Evolutionary conservation across 1,140 invertebrate species (phyloP), one percentile per base, ranked within the genome.

Genomic region (Platyscapa corneri): DNA sequence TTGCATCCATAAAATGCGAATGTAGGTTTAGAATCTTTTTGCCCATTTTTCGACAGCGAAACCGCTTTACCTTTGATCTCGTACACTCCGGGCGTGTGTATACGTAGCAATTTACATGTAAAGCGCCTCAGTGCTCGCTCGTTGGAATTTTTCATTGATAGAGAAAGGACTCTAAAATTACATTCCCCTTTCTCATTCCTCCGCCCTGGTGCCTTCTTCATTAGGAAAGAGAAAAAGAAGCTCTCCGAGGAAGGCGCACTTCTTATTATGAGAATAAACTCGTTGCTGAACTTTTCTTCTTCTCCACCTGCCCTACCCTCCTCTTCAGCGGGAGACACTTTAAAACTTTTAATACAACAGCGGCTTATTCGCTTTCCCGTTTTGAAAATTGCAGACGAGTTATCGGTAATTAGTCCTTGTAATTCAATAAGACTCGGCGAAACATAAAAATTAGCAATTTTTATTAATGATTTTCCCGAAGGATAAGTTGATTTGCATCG

Each of bases 321-420:
- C 49, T 49, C n/a, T 30, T 14, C 18, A n/a, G 6, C 20, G 18
- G 42, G 32, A 46, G 72, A 42, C 6, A 7, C 14, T 78, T 49
- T 27, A 65, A 83, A 83, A 83, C n/a, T 83, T 83, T 83, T 77
- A 83, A 77, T 77, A 77, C 34, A 27, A 49, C 30, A 10, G 49
- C 39, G 16, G 27, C 0, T 83, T 77, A 23, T 83, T 83, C 64
- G 49, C 39, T 67, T 49, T 83, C 14, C 20, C n/a, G 23, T 67
- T 46, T 83, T 60, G 0, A 65, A 34, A 77, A 77, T 77, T 77
- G 10, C 56, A 64, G 53, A 32, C 2, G 18, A 16, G 1, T n/a
- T 18, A 30, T 53, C n/a, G 23, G 34, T 30, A 16, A 72, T 39
- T 14, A 39, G 34, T 39, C 8, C 0, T 30, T 39, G 5, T 23